A percentile compares a stretch with the other conserved stretches of the same genome.
phyloP scores from a whole-genome alignment of 2,113 vertebrate genomes.

The Danionella cerebrum region DNA sequence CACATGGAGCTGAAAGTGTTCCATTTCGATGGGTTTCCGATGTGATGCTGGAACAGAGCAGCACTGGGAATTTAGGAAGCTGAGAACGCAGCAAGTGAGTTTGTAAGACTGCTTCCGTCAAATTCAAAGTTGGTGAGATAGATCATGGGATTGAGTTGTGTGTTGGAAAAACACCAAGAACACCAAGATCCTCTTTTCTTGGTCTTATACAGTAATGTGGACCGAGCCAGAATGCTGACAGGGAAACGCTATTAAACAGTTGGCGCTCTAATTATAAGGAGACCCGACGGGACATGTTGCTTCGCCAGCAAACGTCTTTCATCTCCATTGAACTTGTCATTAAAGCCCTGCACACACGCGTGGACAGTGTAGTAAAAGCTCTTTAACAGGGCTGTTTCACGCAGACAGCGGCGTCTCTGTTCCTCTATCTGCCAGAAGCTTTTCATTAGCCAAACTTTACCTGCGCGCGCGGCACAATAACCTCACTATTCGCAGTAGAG shows the following conservation, averaged over 20 bases:
- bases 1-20: neutral
- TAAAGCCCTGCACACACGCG: slow-evolving; percentile 47
- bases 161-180: no score
- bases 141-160: no score
- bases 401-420: slow-evolving; percentile 35
- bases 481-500: neutral
- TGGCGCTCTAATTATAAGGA: slow-evolving; percentile 44
- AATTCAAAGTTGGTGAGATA: no score
- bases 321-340: slow-evolving; percentile 52
- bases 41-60: neutral
- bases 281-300: slow-evolving; percentile 29
- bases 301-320: slow-evolving; percentile 49
- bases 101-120: neutral
- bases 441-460: slow-evolving; percentile 25
- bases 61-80: neutral
- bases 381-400: slow-evolving; percentile 45
- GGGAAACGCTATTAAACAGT: neutral
- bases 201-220: no score
- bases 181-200: no score
- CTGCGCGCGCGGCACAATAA: slow-evolving; percentile 7
- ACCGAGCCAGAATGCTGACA: no score
- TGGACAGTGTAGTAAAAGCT: slow-evolving; percentile 42
- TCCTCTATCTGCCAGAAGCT: slow-evolving; percentile 31
- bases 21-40: neutral
- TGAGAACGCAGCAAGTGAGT: neutral